phyloP scores from a whole-genome alignment of 2,888 invertebrate species.

The Mesoligia furuncula region DNA sequence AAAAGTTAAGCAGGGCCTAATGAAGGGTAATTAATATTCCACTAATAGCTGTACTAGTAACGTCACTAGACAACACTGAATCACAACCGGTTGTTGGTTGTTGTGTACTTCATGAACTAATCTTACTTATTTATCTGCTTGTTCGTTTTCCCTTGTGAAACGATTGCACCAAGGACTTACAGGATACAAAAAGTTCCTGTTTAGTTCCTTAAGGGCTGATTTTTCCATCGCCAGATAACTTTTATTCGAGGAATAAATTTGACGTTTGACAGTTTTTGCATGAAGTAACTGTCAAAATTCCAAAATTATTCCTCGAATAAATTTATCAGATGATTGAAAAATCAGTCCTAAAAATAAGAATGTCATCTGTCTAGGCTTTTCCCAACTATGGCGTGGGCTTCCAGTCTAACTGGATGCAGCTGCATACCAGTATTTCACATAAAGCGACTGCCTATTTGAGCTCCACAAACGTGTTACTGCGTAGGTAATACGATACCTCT shows the following conservation, averaged over 20 bases:
- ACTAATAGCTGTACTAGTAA: constrained; percentile 45
- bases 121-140: constrained; percentile 35
- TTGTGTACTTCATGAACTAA: constrained; percentile 34
- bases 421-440: neutral
- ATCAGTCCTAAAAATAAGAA: neutral
- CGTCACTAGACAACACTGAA: constrained; percentile 27
- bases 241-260: too few species aligned
- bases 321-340: too few species aligned
- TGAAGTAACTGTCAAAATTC: too few species aligned
- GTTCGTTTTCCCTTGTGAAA: constrained; percentile 27
- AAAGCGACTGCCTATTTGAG: neutral
- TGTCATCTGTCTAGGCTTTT: neutral
- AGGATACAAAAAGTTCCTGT: neutral
- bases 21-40: constrained; percentile 50
- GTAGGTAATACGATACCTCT: neutral
- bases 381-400: neutral
- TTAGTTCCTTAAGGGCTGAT: too few species aligned
- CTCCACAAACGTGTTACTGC: neutral
- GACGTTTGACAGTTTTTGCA: too few species aligned
- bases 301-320: too few species aligned
- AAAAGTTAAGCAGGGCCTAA: constrained; percentile 53
- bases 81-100: constrained; percentile 37
- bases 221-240: too few species aligned
- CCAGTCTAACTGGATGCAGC: neutral
- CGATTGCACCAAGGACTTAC: neutral